These are phyloP conservation scores for Ammospiza maritima DNA, from an alignment of 2,797 vertebrate genomes.

Conservation along the genomic window DNA sequence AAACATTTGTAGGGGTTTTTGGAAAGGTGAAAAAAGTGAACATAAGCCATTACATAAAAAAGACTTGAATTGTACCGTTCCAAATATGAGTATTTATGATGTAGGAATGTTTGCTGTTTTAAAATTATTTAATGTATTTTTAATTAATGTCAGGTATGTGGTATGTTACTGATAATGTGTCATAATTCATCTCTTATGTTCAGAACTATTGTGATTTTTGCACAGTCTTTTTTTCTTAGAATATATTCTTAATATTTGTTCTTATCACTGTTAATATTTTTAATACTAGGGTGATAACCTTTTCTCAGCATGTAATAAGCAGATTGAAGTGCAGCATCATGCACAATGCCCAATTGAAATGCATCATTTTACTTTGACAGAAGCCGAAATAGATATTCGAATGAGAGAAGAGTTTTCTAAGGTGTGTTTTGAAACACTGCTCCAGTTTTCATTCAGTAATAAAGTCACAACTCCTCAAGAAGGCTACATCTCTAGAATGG, in stretches of 20 bases:
- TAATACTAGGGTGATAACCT: background rate
- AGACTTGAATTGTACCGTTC: background rate
- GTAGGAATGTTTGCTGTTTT: background rate
- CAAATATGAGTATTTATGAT: background rate
- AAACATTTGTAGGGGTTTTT: background rate
- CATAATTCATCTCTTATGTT: background rate
- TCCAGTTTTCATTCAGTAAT: constrained; percentile 99
- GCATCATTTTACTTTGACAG: constrained; percentile 76
- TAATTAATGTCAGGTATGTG: background rate
- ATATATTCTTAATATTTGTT: background rate
- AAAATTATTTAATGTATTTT: background rate
- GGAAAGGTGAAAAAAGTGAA: background rate
- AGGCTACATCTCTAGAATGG: constrained; percentile 99
- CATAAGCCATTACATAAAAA: background rate
- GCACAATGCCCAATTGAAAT: background rate
- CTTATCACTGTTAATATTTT: background rate
- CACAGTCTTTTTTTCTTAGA: background rate
- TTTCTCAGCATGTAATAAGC: background rate
- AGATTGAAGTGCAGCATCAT: background rate
- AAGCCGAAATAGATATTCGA: constrained; percentile 96
- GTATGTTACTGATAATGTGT: background rate
- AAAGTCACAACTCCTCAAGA: constrained; percentile 99
- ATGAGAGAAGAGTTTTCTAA: constrained; percentile 99
- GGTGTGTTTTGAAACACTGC: constrained; percentile 97
- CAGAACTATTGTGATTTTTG: background rate